Evolutionary conservation across 2,113 vertebrate species (phyloP).

Genomic region (Butastur rufipennis): DNA sequence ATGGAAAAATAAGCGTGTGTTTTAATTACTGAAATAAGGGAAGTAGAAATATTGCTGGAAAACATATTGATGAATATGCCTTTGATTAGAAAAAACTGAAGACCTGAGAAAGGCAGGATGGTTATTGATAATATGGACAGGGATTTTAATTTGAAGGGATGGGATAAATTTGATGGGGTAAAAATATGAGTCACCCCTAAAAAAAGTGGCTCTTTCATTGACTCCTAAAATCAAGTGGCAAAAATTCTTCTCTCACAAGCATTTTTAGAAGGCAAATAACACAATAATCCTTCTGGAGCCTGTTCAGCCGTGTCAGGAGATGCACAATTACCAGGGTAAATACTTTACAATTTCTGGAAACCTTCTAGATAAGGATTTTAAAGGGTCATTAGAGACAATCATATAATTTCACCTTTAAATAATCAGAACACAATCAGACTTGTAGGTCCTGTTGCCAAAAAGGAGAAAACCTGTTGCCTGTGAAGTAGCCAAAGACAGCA

Average conservation of each 20-base stretch:
- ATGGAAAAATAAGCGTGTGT: background rate
- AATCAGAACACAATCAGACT: background rate
- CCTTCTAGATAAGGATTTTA: background rate
- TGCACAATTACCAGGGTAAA: background rate
- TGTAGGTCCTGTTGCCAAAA: background rate
- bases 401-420: background rate
- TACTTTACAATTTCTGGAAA: background rate
- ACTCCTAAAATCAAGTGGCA: background rate
- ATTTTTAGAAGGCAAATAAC: background rate
- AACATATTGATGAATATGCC: background rate
- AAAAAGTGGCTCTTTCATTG: background rate
- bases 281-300: background rate
- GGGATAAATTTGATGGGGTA: background rate
- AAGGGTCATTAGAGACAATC: background rate
- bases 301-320: background rate
- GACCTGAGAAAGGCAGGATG: background rate
- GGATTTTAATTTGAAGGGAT: background rate
- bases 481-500: background rate
- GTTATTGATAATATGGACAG: background rate
- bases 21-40: background rate
- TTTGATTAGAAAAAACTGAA: background rate
- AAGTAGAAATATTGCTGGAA: background rate
- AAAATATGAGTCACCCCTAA: background rate
- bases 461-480: background rate
- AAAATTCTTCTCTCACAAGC: background rate